Evolutionary conservation across 2,797 vertebrate species (phyloP), one percentile per base, ranked within the genome.

Genomic region (Spinus olivaceus): DNA sequence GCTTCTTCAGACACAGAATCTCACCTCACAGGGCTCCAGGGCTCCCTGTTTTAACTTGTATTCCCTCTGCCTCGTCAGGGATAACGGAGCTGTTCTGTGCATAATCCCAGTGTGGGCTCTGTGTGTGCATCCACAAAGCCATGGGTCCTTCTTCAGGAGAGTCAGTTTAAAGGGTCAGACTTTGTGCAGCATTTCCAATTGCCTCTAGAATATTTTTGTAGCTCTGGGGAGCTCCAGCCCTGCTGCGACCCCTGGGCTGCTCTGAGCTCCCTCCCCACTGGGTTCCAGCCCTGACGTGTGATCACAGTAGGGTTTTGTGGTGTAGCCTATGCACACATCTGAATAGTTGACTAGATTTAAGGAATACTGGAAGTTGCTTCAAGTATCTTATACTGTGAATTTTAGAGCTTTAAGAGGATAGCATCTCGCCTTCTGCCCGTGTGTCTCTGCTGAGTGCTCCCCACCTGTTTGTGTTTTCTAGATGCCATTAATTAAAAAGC

Each of bases 331-430:
- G 85, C 92, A 37, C 83, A 81, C 85, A 81, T 90, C 90, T 91
- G 83, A 35, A 27, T 94, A 96, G 94, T 23, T 89, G 86, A 86
- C 65, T 96, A 97, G 94, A 47, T 94, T 80, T 97, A 95, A 96
- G 96, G 95, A 97, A 74, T 74, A 20, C 89, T 93, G 96, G 94
- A 95, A 96, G 77, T 97, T 92, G 95, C 95, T 97, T 97, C 94
- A 25, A 91, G 77, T 94, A 61, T 84, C 94, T 95, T 46, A 97
- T 97, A 98, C 97, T 98, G 97, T 98, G 97, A 98, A 97, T 96
- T 94, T 74, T 95, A 91, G 95, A 97, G 92, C 95, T 81, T 92
- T 90, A 94, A 53, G 97, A 97, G 97, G 96, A 27, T 90, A 92
- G 92, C 92, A 92, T 56, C 94, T 90, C 5, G 3, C 92, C 89